A percentile compares a stretch with the other conserved stretches of the same genome.
These are phyloP conservation scores for Diabrotica virgifera DNA, from an alignment of 1,140 invertebrate genomes.

Conservation along the genomic window DNA sequence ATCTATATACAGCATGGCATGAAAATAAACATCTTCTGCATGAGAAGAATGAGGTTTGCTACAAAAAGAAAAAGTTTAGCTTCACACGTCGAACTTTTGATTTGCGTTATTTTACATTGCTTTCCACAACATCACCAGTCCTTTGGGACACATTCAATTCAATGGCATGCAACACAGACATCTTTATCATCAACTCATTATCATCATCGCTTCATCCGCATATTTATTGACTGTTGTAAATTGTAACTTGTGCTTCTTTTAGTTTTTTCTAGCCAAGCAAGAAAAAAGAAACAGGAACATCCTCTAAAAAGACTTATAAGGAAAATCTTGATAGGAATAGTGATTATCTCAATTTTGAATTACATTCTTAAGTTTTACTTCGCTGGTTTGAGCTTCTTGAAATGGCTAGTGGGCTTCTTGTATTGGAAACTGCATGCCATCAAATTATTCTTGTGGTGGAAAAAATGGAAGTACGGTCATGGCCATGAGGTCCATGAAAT, in stretches of 20 bases:
- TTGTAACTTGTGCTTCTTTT: background rate
- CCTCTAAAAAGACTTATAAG: background rate
- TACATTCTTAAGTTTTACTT: slow-evolving; percentile 5
- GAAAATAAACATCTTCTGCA: too few species aligned
- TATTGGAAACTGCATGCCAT: background rate
- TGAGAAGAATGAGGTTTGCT: too few species aligned
- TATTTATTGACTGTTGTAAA: background rate
- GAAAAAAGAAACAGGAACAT: background rate
- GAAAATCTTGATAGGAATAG: background rate
- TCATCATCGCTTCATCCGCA: background rate
- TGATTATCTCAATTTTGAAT: background rate
- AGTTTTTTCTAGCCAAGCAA: background rate
- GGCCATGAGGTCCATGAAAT: background rate
- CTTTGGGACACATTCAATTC: too few species aligned
- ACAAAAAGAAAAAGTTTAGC: too few species aligned
- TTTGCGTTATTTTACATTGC: too few species aligned
- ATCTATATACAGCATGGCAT: too few species aligned
- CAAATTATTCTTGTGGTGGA: background rate
- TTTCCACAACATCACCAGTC: too few species aligned
- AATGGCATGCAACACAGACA: background rate
- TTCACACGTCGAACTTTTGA: too few species aligned
- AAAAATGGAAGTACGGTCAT: background rate
- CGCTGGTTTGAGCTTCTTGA: background rate
- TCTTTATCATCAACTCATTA: background rate
- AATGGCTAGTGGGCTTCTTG: background rate